Conservation (phyloP, 2,113 vertebrate species). For the Papio anubis region DNA sequence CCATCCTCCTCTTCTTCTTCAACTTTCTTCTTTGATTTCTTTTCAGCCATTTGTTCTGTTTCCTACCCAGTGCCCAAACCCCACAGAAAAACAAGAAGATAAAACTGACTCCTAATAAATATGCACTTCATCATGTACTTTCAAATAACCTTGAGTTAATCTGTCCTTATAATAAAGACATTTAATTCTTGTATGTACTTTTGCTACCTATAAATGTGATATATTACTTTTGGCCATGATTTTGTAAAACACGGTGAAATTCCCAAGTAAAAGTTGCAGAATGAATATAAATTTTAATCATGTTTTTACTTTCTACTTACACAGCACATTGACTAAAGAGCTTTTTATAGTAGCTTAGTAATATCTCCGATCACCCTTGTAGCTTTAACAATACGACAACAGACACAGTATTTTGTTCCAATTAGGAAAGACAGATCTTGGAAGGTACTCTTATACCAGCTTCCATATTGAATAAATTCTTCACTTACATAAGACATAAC, state of each 20-base stretch:
- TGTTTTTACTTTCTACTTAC: conserved; percentile 33
- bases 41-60: conserved; percentile 91
- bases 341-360: background rate
- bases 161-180: background rate
- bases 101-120: conserved; percentile 46
- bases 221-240: conserved; percentile 31
- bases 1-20: conserved; percentile 86
- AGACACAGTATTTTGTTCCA: conserved; percentile 1
- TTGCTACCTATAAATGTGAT: background rate
- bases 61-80: conserved; percentile 84
- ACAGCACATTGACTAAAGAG: background rate
- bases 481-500: background rate
- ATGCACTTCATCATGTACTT: background rate
- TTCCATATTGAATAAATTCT: background rate
- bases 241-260: conserved; percentile 41
- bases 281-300: conserved; percentile 46
- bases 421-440: background rate
- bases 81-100: conserved; percentile 71
- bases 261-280: conserved; percentile 28
- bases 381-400: background rate
- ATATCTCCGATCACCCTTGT: background rate
- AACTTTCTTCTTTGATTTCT: conserved; percentile 84
- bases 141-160: background rate
- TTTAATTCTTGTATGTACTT: background rate
- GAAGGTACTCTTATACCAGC: background rate